Conservation (phyloP, 2,797 vertebrate species). For the Gobionotothen gibberifrons region DNA sequence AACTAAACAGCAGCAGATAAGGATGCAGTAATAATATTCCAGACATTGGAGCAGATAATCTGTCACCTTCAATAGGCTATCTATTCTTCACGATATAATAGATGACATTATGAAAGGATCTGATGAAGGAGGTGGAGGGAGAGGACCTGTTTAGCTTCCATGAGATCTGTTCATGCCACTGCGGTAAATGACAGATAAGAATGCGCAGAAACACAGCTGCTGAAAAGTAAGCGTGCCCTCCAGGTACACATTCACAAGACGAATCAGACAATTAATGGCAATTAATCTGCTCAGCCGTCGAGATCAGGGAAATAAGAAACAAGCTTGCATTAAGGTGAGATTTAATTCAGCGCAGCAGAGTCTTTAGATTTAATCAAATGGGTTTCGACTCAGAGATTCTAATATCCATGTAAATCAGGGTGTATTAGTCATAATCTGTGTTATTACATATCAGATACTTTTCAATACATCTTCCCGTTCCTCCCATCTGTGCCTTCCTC, state of each 20-base stretch:
- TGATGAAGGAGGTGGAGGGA: constrained; percentile 15
- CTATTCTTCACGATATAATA: constrained; percentile 34
- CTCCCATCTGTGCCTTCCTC: background rate
- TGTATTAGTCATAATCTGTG: constrained; percentile 46
- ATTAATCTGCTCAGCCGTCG: constrained; percentile 52
- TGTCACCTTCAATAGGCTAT: constrained; percentile 34
- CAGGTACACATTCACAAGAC: constrained; percentile 49
- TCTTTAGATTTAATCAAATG: constrained; percentile 55
- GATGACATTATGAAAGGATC: constrained; percentile 40
- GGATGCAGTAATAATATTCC: constrained; percentile 18
- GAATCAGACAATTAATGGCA: constrained; percentile 50
- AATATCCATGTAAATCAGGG: constrained; percentile 65
- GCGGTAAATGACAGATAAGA: constrained; percentile 40
- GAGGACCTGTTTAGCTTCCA: constrained; percentile 26
- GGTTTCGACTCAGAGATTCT: constrained; percentile 37
- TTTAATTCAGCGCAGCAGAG: constrained; percentile 39
- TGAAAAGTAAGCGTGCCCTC: constrained; percentile 36
- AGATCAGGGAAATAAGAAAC: constrained; percentile 29
- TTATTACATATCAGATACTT: constrained; percentile 21
- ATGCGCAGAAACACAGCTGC: constrained; percentile 42
- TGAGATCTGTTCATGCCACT: constrained; percentile 6
- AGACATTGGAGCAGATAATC: constrained; percentile 28
- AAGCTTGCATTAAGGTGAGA: constrained; percentile 34
- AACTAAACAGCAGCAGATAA: constrained; percentile 26
- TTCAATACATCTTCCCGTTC: constrained; percentile 1